Base-by-base conservation (phyloP, 2,888 invertebrate species). In the Netelia melanura region DNA sequence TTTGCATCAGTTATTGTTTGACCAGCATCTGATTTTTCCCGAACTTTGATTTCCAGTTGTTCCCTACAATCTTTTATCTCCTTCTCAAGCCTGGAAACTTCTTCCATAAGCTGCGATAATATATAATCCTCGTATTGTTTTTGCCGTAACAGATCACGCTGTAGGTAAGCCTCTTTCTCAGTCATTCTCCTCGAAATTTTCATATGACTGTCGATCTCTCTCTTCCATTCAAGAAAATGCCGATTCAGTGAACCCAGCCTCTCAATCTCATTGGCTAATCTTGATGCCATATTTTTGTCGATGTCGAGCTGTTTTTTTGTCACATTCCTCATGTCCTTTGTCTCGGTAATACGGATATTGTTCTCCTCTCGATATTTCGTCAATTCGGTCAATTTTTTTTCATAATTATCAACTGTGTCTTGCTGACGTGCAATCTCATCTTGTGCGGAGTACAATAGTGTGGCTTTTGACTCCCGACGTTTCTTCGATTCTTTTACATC, bases 31-130 rank as follows among this genome's bases (percentile, higher is more conserved):
- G 96, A 95, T 90, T 96, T 95, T 89, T 97, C 96, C 3, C 94
- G 94, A 67, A 95, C 95, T 91, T 97, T 97, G 1, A 96, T 95
- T 17, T 95, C 94, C 30, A 96, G 92, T 90, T 97, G 97, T 86
- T 96, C 95, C 71, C 95, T 94, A 86, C 96, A 95, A 86, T 95
- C 94, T 86, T 95, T 95, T 74, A 96, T 91, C 90, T 97, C 96
- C 0, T 95, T 95, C 91, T 97, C 96, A 21, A 97, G 94, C 87
- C 95, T 96, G 95, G 96, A 96, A 1, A 97, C 95, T 92, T 97
- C 97, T 76, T 96, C 95, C 91, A 95, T 96, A 21, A 97, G 92
- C 56, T 96, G 95, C 89, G 95, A 96, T 71, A 97, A 94, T 10
- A 97, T 93, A 92, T 96, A 95, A 92, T 97, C 97, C 94, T 87